Percentiles rank a stretch among this genome's conserved stretches.
These are phyloP conservation scores for Tapera naevia DNA, from an alignment of 2,797 vertebrate genomes.

Conservation along the genomic window DNA sequence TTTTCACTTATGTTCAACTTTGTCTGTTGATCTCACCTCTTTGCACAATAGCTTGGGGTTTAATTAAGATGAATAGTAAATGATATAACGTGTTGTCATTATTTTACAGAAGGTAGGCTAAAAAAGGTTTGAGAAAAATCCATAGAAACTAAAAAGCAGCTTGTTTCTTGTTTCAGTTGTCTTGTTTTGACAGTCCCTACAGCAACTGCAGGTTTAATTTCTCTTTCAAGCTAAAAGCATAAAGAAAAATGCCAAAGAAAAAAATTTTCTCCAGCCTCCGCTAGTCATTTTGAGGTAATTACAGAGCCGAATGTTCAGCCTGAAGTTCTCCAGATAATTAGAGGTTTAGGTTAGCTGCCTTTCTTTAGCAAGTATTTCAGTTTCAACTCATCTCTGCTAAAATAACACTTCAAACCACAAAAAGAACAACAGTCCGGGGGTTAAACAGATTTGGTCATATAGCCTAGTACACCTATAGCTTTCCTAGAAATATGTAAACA, in stretches of 20 bases:
- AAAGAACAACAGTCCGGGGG: not conserved
- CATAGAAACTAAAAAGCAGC: slow-evolving; percentile 12
- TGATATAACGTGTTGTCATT: not conserved
- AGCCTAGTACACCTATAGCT: not conserved
- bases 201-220: slow-evolving; percentile 25
- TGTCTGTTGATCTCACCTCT: not conserved
- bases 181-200: slow-evolving; percentile 42
- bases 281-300: slow-evolving; percentile 51
- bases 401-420: not conserved
- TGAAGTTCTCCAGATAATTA: slow-evolving; percentile 46
- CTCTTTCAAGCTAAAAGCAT: not conserved
- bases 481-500: not conserved
- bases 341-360: slow-evolving; percentile 10
- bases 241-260: slow-evolving; percentile 32
- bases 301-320: not conserved
- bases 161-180: not conserved
- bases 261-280: slow-evolving; percentile 27
- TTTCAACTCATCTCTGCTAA: not conserved
- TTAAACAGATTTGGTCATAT: not conserved
- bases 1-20: not conserved
- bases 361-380: not conserved
- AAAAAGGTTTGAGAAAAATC: not conserved
- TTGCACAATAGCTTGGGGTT: not conserved
- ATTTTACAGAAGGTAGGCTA: not conserved
- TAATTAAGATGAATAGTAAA: slow-evolving; percentile 12